Conservation (phyloP, 2,797 vertebrate species). For the Jordanella pulchra region DNA sequence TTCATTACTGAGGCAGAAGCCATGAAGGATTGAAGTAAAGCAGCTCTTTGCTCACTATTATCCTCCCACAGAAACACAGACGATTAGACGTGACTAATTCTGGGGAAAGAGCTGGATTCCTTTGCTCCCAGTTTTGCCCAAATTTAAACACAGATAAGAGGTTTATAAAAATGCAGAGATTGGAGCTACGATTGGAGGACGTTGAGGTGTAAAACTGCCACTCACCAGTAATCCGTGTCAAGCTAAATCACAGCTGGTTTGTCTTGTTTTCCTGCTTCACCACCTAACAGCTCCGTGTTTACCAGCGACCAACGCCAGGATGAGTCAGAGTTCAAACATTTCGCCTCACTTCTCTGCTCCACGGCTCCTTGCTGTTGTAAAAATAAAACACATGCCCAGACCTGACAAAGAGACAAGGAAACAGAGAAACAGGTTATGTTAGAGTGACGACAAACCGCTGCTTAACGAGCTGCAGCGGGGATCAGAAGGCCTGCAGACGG, state of each 20-base stretch:
- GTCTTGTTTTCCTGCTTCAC: background rate
- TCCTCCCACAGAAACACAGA: too few relatives aligned
- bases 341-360: background rate
- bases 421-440: background rate
- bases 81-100: too few relatives aligned
- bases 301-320: background rate
- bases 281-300: background rate
- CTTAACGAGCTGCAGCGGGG: background rate
- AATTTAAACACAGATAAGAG: background rate
- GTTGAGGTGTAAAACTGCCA: background rate
- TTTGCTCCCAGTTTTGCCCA: too few relatives aligned
- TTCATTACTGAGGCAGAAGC: too few relatives aligned
- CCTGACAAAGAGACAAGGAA: background rate
- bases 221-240: background rate
- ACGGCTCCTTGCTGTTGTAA: background rate
- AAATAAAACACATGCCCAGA: background rate
- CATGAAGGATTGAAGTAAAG: too few relatives aligned
- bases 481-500: background rate
- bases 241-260: background rate
- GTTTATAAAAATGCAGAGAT: too few relatives aligned
- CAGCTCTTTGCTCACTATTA: too few relatives aligned
- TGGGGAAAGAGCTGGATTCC: too few relatives aligned
- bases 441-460: background rate
- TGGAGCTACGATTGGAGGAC: background rate
- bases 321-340: background rate